phyloP scores from a whole-genome alignment of 2,888 invertebrate genomes.

The Agrilus mali region DNA sequence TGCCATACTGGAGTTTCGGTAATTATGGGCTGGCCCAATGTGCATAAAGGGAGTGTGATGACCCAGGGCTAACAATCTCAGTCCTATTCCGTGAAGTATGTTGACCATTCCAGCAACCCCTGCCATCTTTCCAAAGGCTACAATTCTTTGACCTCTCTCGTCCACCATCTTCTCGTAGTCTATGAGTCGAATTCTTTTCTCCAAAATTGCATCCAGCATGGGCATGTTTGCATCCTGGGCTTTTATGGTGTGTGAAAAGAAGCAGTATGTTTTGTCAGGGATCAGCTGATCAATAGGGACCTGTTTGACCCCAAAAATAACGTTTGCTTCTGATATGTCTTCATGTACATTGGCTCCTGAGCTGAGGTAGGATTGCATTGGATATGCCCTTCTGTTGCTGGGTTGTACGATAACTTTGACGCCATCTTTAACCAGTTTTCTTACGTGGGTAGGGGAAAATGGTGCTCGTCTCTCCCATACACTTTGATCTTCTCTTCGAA shows the following conservation, averaged over 20 bases:
- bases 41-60: constrained; percentile 99
- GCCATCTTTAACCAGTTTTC: constrained; percentile 72
- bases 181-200: constrained; percentile 90
- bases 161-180: constrained; percentile 97
- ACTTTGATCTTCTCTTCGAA: constrained; percentile 84
- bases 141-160: constrained; percentile 75
- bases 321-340: constrained; percentile 89
- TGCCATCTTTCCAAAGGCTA: constrained; percentile 98
- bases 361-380: constrained; percentile 88
- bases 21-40: constrained; percentile 97
- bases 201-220: constrained; percentile 86
- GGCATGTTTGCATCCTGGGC: constrained; percentile 98
- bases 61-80: constrained; percentile 85
- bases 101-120: constrained; percentile 98
- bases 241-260: constrained; percentile 99
- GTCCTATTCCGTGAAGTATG: constrained; percentile 92
- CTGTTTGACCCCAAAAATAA: constrained; percentile 97
- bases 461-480: constrained; percentile 96
- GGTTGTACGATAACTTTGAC: constrained; percentile 96
- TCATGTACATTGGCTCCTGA: constrained; percentile 91
- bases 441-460: constrained; percentile 83
- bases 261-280: constrained; percentile 94
- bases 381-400: constrained; percentile 93
- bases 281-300: constrained; percentile 84
- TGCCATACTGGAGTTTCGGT: constrained; percentile 95